Conservation (phyloP, 2,888 invertebrate species). For the Seira sanloemensis region DNA sequence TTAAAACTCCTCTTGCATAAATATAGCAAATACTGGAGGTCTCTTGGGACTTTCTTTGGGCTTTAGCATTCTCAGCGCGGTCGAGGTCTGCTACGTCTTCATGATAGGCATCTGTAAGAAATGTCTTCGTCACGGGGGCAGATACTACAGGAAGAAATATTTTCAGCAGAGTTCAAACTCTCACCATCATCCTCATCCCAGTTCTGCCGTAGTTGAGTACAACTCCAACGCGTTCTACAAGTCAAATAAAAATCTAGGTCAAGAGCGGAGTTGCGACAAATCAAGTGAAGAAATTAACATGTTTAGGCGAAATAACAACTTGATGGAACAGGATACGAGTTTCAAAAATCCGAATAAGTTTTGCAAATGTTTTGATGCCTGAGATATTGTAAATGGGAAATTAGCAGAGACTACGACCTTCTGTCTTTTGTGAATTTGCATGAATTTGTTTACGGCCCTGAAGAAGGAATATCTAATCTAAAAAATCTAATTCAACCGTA, state of each 20-base stretch:
- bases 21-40: constrained; percentile 63
- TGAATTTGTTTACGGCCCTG: no score
- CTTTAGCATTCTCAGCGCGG: constrained; percentile 56
- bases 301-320: background rate
- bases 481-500: no score
- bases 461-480: no score
- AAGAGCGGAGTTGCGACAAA: no score
- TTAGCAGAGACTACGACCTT: background rate
- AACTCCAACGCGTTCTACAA: no score
- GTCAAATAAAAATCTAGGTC: no score
- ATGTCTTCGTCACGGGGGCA: background rate
- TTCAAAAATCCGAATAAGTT: background rate
- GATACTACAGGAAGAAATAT: background rate
- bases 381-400: background rate
- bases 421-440: no score
- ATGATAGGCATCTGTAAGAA: background rate
- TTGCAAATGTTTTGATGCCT: background rate
- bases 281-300: background rate
- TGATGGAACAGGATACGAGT: background rate
- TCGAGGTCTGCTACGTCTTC: constrained; percentile 39
- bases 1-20: no score
- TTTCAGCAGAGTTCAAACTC: background rate
- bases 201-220: background rate
- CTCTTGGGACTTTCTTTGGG: constrained; percentile 63
- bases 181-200: background rate